phyloP scores from a whole-genome alignment of 2,797 vertebrate species.

The Psittacula derbiana region DNA sequence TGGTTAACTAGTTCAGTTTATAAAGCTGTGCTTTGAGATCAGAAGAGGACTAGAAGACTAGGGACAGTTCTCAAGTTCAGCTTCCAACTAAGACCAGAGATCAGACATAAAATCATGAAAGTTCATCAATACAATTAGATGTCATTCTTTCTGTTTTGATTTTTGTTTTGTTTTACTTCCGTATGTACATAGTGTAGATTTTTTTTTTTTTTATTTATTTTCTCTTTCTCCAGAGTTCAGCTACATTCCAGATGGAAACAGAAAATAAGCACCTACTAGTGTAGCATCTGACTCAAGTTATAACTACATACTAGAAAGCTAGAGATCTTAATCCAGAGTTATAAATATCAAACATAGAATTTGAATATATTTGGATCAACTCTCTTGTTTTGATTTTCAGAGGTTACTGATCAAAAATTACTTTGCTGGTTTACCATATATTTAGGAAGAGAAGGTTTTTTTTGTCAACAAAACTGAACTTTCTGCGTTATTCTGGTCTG shows the following conservation, averaged over 20 bases:
- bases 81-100: neutral
- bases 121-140: neutral
- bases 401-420: conserved; percentile 55
- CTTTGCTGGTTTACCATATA: conserved; percentile 15
- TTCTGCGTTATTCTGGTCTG: conserved; percentile 64
- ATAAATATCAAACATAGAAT: conserved; percentile 15
- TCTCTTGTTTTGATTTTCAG: conserved; percentile 30
- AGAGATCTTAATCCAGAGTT: neutral
- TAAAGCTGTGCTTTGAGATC: neutral
- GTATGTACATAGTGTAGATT: neutral
- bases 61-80: neutral
- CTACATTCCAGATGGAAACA: neutral
- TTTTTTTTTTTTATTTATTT: neutral
- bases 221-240: neutral
- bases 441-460: conserved; percentile 47
- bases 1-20: neutral
- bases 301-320: neutral
- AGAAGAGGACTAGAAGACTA: neutral
- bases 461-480: conserved; percentile 53
- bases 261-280: neutral
- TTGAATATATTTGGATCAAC: conserved; percentile 21
- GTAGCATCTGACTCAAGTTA: neutral
- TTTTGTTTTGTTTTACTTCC: neutral
- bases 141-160: neutral
- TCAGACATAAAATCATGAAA: neutral